Evolutionary conservation across 2,113 vertebrate species (phyloP).

Genomic region (Dendrocopos noguchii): DNA sequence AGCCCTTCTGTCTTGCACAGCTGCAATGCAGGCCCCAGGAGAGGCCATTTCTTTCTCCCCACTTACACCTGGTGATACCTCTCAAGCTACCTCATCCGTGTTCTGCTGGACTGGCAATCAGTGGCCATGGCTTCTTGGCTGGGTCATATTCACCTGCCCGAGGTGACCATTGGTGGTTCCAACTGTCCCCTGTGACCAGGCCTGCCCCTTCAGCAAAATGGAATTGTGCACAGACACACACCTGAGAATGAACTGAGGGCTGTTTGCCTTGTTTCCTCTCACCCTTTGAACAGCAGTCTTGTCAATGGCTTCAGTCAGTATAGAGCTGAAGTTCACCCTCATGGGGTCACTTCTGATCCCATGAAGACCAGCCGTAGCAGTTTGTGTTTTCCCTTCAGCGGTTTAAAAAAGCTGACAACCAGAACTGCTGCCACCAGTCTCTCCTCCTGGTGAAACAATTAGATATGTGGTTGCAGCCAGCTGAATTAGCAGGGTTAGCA

Average conservation of each 20-base stretch:
- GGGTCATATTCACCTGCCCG: background rate
- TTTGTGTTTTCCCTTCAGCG: background rate
- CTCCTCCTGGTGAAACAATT: background rate
- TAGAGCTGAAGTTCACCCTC: background rate
- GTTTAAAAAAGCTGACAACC: background rate
- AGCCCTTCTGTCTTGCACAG: background rate
- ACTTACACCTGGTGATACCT: background rate
- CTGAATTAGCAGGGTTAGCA: background rate
- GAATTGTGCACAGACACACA: background rate
- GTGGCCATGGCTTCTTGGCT: background rate
- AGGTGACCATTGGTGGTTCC: background rate
- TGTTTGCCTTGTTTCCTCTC: background rate
- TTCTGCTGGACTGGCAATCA: background rate
- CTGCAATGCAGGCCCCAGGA: background rate
- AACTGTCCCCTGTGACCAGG: background rate
- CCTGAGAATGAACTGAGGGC: background rate
- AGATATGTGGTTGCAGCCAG: background rate
- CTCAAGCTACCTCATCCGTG: fast-evolving
- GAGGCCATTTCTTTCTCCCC: background rate
- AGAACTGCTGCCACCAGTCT: background rate
- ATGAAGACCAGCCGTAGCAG: background rate
- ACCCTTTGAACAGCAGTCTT: background rate
- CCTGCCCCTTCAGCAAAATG: fast-evolving
- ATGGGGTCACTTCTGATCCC: background rate
- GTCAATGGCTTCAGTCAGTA: background rate